Percentiles rank a stretch among this genome's conserved stretches.
Evolutionary conservation across 2,113 vertebrate genomes (phyloP).

Genomic region (Alethe diademata): DNA sequence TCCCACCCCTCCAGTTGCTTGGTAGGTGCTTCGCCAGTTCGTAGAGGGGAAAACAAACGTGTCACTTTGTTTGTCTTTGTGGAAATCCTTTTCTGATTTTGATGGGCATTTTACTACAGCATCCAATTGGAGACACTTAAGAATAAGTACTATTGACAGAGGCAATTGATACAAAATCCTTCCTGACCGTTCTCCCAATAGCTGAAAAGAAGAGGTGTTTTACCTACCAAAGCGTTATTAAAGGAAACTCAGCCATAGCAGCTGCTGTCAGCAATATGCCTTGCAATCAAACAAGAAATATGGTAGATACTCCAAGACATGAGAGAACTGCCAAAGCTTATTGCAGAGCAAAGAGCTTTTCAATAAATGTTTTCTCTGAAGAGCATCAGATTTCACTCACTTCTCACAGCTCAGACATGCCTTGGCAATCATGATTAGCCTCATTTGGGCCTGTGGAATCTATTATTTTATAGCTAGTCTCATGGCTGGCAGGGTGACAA

Average conservation of each 20-base stretch:
- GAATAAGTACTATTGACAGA: neutral
- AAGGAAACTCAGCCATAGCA: slow-evolving; percentile 7
- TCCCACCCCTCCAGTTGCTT: neutral
- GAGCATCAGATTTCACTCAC: slow-evolving; percentile 61
- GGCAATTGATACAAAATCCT: neutral
- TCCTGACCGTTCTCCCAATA: neutral
- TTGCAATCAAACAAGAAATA: slow-evolving; percentile 35
- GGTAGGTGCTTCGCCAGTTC: neutral
- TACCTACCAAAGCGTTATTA: neutral
- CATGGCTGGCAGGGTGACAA: slow-evolving; percentile 55
- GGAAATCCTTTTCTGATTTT: neutral
- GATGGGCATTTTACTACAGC: neutral
- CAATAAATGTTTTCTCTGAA: slow-evolving; percentile 60
- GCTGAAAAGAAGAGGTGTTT: neutral
- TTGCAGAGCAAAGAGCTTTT: slow-evolving; percentile 59
- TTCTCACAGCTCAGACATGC: slow-evolving; percentile 55
- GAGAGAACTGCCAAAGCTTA: slow-evolving; percentile 58
- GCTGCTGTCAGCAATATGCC: slow-evolving; percentile 30
- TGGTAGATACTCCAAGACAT: slow-evolving; percentile 31
- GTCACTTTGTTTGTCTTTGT: neutral
- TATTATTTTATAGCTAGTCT: slow-evolving; percentile 58
- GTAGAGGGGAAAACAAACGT: neutral
- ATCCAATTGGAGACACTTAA: neutral
- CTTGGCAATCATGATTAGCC: slow-evolving; percentile 60
- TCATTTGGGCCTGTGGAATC: slow-evolving; percentile 63